Evolutionary conservation across 1,140 invertebrate species (phyloP).

Genomic region (Zaprionus vittiger): DNA sequence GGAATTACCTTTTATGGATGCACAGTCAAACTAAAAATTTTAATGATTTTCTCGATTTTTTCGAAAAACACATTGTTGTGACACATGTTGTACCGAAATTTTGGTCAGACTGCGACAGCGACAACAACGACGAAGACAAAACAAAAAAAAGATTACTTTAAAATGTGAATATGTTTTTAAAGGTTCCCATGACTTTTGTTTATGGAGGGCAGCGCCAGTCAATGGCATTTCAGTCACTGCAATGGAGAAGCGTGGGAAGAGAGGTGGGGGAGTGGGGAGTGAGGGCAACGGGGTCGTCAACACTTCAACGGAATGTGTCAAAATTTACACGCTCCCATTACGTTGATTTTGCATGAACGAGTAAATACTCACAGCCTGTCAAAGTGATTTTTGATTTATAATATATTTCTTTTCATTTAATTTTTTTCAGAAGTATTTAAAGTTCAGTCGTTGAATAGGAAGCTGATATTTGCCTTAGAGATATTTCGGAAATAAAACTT

Average conservation of each 20-base stretch:
- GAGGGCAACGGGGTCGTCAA: slow-evolving; percentile 12
- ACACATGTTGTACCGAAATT: slow-evolving; percentile 60
- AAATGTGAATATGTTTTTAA: slow-evolving; percentile 19
- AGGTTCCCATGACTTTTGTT: slow-evolving; percentile 54
- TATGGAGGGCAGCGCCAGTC: slow-evolving; percentile 30
- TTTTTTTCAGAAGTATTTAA: slow-evolving; percentile 14
- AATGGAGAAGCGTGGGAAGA: slow-evolving; percentile 28
- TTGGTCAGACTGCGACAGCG: slow-evolving; percentile 61
- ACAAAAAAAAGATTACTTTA: slow-evolving; percentile 26
- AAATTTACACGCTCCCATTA: slow-evolving; percentile 77
- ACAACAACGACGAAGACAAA: background rate
- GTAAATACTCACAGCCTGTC: slow-evolving; percentile 51
- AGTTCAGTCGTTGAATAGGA: background rate
- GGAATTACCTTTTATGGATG: slow-evolving; percentile 50
- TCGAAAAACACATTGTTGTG: slow-evolving; percentile 34
- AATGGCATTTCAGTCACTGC: slow-evolving; percentile 43
- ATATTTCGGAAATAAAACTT: background rate
- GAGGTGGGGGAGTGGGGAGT: slow-evolving; percentile 5
- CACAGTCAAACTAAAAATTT: slow-evolving; percentile 22
- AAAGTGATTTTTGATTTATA: slow-evolving; percentile 45
- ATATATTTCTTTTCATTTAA: background rate
- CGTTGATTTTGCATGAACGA: slow-evolving; percentile 65
- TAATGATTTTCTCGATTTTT: slow-evolving; percentile 16
- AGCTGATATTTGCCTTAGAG: background rate
- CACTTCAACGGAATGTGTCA: slow-evolving; percentile 72